Evolutionary conservation across 2,797 vertebrate species (phyloP).

Genomic region (Cichlasoma orientale): DNA sequence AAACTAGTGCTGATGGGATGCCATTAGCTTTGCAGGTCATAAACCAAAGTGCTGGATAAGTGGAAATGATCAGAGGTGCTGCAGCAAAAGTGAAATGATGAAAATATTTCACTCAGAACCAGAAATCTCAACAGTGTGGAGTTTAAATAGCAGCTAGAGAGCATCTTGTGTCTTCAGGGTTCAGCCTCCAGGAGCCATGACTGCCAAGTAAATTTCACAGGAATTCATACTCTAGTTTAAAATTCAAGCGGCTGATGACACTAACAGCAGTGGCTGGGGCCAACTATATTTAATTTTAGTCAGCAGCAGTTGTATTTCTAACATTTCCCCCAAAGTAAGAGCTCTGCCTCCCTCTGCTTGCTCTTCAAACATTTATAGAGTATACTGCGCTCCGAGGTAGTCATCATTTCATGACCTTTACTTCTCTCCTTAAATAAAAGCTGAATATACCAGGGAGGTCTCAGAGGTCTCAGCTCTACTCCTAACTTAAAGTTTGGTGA

Average conservation of each 20-base stretch:
- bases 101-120: too few relatives aligned
- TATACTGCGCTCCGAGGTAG: slow-evolving; percentile 1
- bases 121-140: not conserved
- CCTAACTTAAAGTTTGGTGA: not conserved
- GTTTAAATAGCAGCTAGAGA: not conserved
- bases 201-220: not conserved
- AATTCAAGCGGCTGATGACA: not conserved
- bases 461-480: not conserved
- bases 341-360: slow-evolving; percentile 13
- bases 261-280: not conserved
- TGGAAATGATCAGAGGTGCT: too few relatives aligned
- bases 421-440: slow-evolving; percentile 22
- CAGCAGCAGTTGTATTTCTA: not conserved
- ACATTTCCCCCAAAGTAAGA: not conserved
- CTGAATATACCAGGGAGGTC: slow-evolving; percentile 1
- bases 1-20: not conserved
- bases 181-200: not conserved
- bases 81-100: too few relatives aligned
- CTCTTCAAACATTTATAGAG: slow-evolving; percentile 35
- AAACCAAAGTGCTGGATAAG: not conserved
- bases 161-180: not conserved
- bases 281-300: slow-evolving; percentile 11
- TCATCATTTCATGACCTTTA: slow-evolving; percentile 23
- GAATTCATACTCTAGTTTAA: too few relatives aligned
- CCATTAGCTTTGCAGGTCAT: not conserved